A percentile compares a stretch with the other conserved stretches of the same genome.
phyloP scores from a whole-genome alignment of 2,888 invertebrate species.

The Hoplodrina blanda region DNA sequence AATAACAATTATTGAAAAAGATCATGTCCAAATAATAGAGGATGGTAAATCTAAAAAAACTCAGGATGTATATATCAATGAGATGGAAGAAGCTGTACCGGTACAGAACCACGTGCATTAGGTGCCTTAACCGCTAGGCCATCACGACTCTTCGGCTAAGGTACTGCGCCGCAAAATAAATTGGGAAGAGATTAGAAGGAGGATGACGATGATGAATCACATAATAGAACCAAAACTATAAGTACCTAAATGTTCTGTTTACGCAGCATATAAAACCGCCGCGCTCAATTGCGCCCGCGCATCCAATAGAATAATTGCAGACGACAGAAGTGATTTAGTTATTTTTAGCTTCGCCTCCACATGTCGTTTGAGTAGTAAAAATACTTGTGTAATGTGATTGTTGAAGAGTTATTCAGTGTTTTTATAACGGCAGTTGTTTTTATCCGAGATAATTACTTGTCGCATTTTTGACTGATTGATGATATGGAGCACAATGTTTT shows the following conservation, averaged over 20 bases:
- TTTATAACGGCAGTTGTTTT: slow-evolving; percentile 17
- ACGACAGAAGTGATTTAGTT: slow-evolving; percentile 65
- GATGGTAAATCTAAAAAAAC: too few species aligned
- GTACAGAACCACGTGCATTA: too few species aligned
- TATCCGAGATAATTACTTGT: slow-evolving; percentile 30
- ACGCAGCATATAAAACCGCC: slow-evolving; percentile 42
- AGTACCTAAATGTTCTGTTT: slow-evolving; percentile 15
- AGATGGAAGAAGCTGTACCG: too few species aligned
- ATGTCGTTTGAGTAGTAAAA: slow-evolving; percentile 40
- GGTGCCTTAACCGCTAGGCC: too few species aligned
- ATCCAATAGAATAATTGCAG: slow-evolving; percentile 71
- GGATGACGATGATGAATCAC: background rate
- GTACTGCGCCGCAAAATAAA: background rate
- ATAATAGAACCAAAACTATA: background rate
- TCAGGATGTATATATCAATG: too few species aligned
- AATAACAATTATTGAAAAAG: too few species aligned
- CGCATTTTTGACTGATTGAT: slow-evolving; percentile 38
- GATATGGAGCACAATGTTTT: slow-evolving; percentile 14
- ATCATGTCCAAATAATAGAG: too few species aligned
- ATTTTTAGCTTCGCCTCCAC: slow-evolving; percentile 56
- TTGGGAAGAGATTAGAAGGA: too few species aligned
- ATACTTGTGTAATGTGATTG: slow-evolving; percentile 44
- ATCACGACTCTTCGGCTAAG: too few species aligned
- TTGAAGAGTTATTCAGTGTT: slow-evolving; percentile 35
- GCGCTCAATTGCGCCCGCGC: slow-evolving; percentile 52